phyloP scores from a whole-genome alignment of 2,888 invertebrate species.

The Leucophenga montana region DNA sequence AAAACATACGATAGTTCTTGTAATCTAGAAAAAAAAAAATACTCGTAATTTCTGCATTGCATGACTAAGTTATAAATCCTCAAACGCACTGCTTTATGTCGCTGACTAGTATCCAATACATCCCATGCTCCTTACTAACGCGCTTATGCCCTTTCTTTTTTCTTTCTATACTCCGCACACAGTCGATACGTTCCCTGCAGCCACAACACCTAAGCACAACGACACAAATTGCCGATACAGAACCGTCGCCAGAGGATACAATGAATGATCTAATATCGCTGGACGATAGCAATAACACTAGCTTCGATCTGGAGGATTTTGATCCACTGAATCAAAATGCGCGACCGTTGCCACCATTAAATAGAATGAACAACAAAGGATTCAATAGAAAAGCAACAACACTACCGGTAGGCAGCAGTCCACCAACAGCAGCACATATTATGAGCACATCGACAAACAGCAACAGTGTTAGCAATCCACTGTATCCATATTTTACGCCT shows the following conservation, averaged over 20 bases:
- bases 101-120: constrained; percentile 28
- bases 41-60: background rate
- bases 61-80: constrained; percentile 32
- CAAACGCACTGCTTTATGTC: constrained; percentile 37
- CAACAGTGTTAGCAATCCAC: constrained; percentile 72
- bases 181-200: constrained; percentile 61
- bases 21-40: constrained; percentile 6
- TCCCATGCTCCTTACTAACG: constrained; percentile 22
- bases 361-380: constrained; percentile 38
- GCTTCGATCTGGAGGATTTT: constrained; percentile 79
- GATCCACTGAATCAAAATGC: constrained; percentile 77
- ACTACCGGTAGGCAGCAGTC: constrained; percentile 59
- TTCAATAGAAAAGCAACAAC: constrained; percentile 63
- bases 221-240: constrained; percentile 31
- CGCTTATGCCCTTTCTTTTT: constrained; percentile 32
- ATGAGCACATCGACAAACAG: constrained; percentile 41
- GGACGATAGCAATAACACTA: constrained; percentile 78
- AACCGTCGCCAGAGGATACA: constrained; percentile 69
- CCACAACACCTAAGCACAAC: constrained; percentile 45
- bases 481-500: constrained; percentile 75
- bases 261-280: constrained; percentile 79
- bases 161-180: constrained; percentile 28
- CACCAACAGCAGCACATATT: constrained; percentile 26
- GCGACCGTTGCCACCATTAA: constrained; percentile 70
- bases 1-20: constrained; percentile 29